These are phyloP conservation scores for Mimachlamys varia DNA, from an alignment of 2,888 invertebrate genomes.

Conservation along the genomic window DNA sequence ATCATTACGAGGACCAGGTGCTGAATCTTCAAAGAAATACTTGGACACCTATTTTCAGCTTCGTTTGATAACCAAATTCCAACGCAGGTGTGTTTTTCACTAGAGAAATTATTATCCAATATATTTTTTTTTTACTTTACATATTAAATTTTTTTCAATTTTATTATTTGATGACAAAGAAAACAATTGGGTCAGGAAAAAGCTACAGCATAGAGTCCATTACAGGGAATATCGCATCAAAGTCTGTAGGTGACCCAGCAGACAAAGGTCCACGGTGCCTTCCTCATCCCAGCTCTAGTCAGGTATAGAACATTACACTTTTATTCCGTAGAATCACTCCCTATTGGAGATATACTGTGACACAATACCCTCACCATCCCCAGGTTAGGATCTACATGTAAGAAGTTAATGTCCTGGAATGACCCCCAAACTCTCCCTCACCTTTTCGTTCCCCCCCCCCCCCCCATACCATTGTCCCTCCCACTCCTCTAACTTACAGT, in stretches of 20 bases:
- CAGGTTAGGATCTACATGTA: not conserved
- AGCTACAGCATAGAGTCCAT: not conserved
- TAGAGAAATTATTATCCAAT: not conserved
- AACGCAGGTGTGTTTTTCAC: not conserved
- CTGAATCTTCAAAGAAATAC: not conserved
- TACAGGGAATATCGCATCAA: too few relatives aligned
- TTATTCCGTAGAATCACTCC: not conserved
- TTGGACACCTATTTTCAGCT: slow-evolving; percentile 9
- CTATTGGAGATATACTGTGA: not conserved
- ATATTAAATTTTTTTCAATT: not conserved
- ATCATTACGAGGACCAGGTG: not conserved
- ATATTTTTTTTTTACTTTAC: not conserved
- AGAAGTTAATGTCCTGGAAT: not conserved
- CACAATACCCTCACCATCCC: not conserved
- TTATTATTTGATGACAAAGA: not conserved
- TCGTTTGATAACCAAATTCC: not conserved
- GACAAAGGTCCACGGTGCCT: not conserved
- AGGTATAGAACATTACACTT: not conserved
- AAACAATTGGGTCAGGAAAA: not conserved
- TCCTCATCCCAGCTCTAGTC: not conserved
- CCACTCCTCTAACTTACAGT: not conserved
- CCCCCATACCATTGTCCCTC: too few relatives aligned
- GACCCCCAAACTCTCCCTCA: not conserved
- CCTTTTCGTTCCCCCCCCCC: too few relatives aligned
- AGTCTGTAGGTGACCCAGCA: too few relatives aligned